Percentiles rank a stretch among this genome's conserved stretches.
Conservation (phyloP, 2,888 invertebrate genomes). For the Bimastos eiseni region DNA sequence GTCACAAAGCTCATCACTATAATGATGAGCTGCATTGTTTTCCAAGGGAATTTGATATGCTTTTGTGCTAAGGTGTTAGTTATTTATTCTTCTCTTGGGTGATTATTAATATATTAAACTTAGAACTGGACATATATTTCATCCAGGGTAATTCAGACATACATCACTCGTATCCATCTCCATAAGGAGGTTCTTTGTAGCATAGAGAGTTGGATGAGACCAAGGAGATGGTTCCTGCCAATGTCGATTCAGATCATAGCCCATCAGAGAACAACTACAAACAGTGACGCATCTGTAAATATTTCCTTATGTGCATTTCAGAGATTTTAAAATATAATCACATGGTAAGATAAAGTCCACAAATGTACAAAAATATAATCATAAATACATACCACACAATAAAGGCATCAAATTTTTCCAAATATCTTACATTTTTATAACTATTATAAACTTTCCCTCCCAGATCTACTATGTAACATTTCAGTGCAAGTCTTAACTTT, state of each 20-base stretch:
- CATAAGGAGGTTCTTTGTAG: conserved; percentile 77
- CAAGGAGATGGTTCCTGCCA: conserved; percentile 88
- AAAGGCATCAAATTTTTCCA: neutral
- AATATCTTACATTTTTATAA: neutral
- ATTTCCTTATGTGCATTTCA: neutral
- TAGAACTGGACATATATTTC: neutral
- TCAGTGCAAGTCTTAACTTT: neutral
- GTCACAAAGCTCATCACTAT: no score
- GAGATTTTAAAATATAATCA: neutral
- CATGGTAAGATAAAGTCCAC: neutral
- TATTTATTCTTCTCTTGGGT: no score
- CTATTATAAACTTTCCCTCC: neutral
- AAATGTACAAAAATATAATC: neutral
- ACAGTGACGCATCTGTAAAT: neutral
- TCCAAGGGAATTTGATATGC: no score
- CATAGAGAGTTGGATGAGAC: conserved; percentile 87
- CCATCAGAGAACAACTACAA: conserved; percentile 77
- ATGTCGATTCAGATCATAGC: conserved; percentile 88
- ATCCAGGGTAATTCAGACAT: conserved; percentile 44
- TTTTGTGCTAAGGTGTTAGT: no score
- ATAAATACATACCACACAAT: neutral
- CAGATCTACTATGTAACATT: neutral
- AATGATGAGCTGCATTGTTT: no score
- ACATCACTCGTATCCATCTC: conserved; percentile 81
- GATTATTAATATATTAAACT: no score